Evolutionary conservation across 2,888 invertebrate genomes (phyloP), one percentile per base, ranked within the genome.

Genomic region (Argyra leucocephala): DNA sequence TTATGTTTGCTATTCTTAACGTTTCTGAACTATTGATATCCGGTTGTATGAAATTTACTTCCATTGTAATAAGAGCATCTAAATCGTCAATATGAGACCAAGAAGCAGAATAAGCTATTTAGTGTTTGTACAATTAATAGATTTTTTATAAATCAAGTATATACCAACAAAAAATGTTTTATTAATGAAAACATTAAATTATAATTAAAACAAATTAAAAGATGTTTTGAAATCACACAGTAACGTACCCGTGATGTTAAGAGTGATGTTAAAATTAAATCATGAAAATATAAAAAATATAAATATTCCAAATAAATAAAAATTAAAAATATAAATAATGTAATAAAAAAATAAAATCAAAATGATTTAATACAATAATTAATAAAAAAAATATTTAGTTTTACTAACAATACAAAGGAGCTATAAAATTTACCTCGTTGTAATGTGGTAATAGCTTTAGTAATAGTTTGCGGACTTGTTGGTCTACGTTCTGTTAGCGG

Each of bases 1-100:
- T 87, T 72, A 96, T 89, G 73, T 91, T 92, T 0, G 93, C 91
- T 62, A 93, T 87, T 71, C 91, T 87, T 61, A 83, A 73, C 48
- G 83, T 82, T 70, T 84, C 85, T 22, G 68, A 64, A 23, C 64
- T 71, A 2, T 72, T 72, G 23, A 68, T 70, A 7, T 74, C 71
- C 22, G 74, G 71, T 58, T 75, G 84, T 0, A 93, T 87, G 62
- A 93, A 83, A 58, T 89, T 86, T 22, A 95, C 84, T 74, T 96
- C 96, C 4, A 93, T 83, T 65, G 88, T 88, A 59, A 91, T 90
- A 7, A 91, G 78, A 0, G 91, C 90, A 71, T 90, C 87, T 3
- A 86, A 83, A 69, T 86, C 86, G 70, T 72, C 74, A 69, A 73
- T 75, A 69, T 72, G 72, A 69, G 72, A 71, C 72, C 72, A 72